These are phyloP conservation scores for Ceryle rudis DNA, from an alignment of 2,797 vertebrate species.

Conservation along the genomic window DNA sequence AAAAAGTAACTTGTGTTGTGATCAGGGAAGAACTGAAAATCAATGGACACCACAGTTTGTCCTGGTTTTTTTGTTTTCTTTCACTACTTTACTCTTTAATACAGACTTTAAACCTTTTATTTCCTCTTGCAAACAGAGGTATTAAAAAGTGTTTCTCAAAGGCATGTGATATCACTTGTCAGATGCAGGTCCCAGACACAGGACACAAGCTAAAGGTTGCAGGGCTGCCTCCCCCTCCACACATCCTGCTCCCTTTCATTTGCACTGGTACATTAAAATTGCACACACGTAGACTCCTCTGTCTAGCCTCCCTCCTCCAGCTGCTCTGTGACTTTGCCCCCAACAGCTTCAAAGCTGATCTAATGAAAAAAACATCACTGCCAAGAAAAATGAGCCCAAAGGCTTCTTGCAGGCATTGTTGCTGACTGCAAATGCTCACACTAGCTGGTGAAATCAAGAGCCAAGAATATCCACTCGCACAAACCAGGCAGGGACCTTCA, in stretches of 20 bases:
- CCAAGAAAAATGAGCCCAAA: constrained; percentile 46
- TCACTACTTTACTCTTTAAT: neutral
- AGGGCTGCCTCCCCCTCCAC: neutral
- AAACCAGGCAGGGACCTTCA: constrained; percentile 34
- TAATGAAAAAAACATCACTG: constrained; percentile 43
- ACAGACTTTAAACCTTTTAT: neutral
- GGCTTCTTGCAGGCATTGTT: constrained; percentile 19
- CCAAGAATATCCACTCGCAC: constrained; percentile 28
- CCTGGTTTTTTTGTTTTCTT: neutral
- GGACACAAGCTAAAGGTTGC: neutral
- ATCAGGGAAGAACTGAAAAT: neutral
- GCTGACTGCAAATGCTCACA: constrained; percentile 15
- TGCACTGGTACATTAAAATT: neutral
- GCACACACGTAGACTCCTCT: neutral
- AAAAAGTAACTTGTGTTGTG: neutral
- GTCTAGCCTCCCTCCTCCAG: constrained; percentile 37
- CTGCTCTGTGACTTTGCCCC: constrained; percentile 51
- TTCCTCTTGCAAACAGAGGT: neutral
- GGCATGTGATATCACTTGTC: neutral
- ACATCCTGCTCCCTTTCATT: neutral
- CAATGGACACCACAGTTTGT: neutral
- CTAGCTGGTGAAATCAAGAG: neutral
- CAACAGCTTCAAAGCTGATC: constrained; percentile 61
- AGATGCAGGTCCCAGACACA: neutral
- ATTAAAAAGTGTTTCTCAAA: neutral